Conservation (phyloP, 2,888 invertebrate genomes). For the Elmis aenea region DNA sequence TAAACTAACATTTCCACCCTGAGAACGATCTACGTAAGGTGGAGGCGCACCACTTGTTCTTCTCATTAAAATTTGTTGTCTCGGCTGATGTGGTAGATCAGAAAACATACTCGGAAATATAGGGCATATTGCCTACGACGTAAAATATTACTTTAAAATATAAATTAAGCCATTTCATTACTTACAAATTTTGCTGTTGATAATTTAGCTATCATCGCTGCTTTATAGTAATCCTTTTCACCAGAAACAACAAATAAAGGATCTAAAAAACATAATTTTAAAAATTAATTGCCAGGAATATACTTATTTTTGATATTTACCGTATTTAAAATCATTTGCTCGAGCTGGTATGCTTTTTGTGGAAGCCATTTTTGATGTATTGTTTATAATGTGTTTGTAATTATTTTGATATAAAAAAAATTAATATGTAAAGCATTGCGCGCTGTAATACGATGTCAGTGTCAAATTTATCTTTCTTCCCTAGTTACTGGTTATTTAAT, state of each 20-base stretch:
- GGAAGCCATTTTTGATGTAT: conserved; percentile 4
- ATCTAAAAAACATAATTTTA: conserved; percentile 42
- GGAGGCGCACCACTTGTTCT: conserved; percentile 26
- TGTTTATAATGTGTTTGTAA: too few species aligned
- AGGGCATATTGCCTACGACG: conserved; percentile 51
- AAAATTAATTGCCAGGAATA: too few species aligned
- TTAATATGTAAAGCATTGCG: too few species aligned
- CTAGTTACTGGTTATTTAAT: too few species aligned
- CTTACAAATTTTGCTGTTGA: conserved; percentile 53
- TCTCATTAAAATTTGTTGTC: conserved; percentile 48
- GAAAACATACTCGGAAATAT: conserved; percentile 59
- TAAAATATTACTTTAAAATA: conserved; percentile 3
- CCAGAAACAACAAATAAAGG: conserved; percentile 55
- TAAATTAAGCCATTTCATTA: not conserved
- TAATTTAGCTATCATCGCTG: conserved; percentile 52
- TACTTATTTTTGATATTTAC: too few species aligned
- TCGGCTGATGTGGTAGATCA: conserved; percentile 48
- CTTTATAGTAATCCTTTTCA: conserved; percentile 53
- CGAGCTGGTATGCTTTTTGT: conserved; percentile 11
- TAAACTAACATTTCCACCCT: too few species aligned
- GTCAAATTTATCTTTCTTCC: too few species aligned
- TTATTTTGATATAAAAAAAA: too few species aligned
- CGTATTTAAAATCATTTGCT: conserved; percentile 25
- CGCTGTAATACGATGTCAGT: too few species aligned
- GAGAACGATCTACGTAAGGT: conserved; percentile 37